Evolutionary conservation across 35 echinoderm and acorn worm genomes (phyloP), one percentile per base, ranked within the genome.

Genomic region (Amphiura filiformis): DNA sequence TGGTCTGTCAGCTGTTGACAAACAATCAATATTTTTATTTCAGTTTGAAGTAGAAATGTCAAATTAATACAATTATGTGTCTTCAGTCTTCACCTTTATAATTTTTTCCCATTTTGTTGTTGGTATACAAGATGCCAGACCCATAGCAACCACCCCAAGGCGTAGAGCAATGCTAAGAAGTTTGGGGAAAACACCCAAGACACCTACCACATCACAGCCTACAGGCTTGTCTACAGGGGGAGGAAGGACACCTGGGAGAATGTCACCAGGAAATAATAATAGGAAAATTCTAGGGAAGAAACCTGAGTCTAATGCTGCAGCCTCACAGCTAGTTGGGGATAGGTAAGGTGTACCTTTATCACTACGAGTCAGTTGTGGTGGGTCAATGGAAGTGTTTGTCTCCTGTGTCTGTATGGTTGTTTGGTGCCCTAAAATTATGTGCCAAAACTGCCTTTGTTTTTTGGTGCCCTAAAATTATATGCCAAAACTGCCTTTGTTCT

Each of bases 131-230:
- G 44, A 7, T 52, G 44, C 20, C 44, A 52, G 44, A 20, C 20
- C 44, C n/a, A n/a, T n/a, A n/a, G n/a, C n/a, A n/a, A n/a, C n/a
- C 44, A 52, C 44, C 7, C 44, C 44, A 52, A 52, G 44, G 20
- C 44, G 44, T 20, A 7, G 44, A 7, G 44, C 44, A 11, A 52
- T 52, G 44, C 44, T 52, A 7, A 52, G 20, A 20, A 52, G 44
- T 52, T 85, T 84, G 13, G 77, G 32, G 39, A 89, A 85, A 47
- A 93, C 86, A 0, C 86, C 91, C 23, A 87, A 89, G 52, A 79
- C 57, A 13, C 80, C 81, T 9, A 57, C 26, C 4, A 26, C 38
- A 42, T 36, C 26, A 12, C 40, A 32, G 84, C n/a, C n/a, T n/a
- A n/a, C n/a, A n/a, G n/a, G n/a, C n/a, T n/a, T n/a, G n/a, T n/a